These are phyloP conservation scores for Bursaphelenchus mucronatus DNA, from an alignment of 1,140 invertebrate species.

Conservation along the genomic window DNA sequence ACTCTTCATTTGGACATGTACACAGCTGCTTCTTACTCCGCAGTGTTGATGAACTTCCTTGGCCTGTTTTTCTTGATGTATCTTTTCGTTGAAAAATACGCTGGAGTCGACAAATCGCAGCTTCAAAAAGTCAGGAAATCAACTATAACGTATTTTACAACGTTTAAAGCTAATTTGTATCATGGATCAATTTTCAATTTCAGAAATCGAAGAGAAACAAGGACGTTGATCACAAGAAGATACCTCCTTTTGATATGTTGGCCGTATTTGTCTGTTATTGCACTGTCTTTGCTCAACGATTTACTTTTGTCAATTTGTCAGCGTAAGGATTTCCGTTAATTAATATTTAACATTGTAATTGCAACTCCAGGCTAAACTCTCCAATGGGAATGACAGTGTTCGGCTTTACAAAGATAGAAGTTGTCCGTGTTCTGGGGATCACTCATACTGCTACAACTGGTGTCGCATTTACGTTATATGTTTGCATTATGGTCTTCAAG, in stretches of 20 bases:
- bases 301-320: conserved; percentile 37
- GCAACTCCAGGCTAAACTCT: background rate
- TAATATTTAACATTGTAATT: no score
- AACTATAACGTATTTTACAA: background rate
- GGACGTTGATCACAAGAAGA: background rate
- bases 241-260: conserved; percentile 22
- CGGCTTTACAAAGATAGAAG: conserved; percentile 3
- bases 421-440: background rate
- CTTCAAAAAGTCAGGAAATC: background rate
- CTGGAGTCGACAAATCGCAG: conserved; percentile 8
- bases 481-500: conserved; percentile 3
- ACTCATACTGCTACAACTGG: background rate
- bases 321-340: conserved; percentile 1
- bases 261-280: conserved; percentile 31
- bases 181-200: no score
- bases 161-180: background rate
- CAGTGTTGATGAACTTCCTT: conserved; percentile 47
- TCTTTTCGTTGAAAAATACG: conserved; percentile 42
- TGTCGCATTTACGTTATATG: conserved; percentile 1
- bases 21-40: conserved; percentile 59
- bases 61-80: conserved; percentile 32
- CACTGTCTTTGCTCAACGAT: conserved; percentile 33
- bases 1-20: conserved; percentile 62
- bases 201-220: background rate
- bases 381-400: conserved; percentile 12